These are phyloP conservation scores for Silurus lanzhouensis DNA, from an alignment of 2,797 vertebrate species.

Conservation along the genomic window DNA sequence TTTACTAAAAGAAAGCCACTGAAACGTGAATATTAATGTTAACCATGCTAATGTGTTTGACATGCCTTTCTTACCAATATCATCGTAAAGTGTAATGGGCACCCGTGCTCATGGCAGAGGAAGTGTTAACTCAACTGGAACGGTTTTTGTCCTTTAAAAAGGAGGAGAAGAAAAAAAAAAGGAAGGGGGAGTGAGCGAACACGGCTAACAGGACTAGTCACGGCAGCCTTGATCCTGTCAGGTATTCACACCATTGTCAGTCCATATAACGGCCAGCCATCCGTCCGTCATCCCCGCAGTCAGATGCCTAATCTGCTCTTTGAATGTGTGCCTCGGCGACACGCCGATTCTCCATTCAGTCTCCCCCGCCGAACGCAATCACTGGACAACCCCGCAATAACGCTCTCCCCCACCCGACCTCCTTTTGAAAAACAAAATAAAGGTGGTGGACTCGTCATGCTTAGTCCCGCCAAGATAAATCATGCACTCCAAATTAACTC, in stretches of 20 bases:
- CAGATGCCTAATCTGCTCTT: slow-evolving; percentile 87
- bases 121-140: slow-evolving; percentile 56
- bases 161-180: slow-evolving; percentile 41
- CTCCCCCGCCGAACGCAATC: slow-evolving; percentile 83
- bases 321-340: slow-evolving; percentile 79
- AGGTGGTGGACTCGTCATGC: slow-evolving; percentile 80
- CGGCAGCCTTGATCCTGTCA: slow-evolving; percentile 77
- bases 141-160: slow-evolving; percentile 44
- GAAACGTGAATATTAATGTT: slow-evolving; percentile 31
- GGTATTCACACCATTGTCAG: slow-evolving; percentile 83
- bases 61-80: slow-evolving; percentile 31
- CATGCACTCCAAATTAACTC: slow-evolving; percentile 88
- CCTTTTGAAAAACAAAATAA: slow-evolving; percentile 78
- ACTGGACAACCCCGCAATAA: slow-evolving; percentile 83
- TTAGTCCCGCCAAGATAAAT: slow-evolving; percentile 85
- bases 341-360: slow-evolving; percentile 83
- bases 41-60: slow-evolving; percentile 31
- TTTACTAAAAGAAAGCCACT: slow-evolving; percentile 18
- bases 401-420: slow-evolving; percentile 80
- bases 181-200: slow-evolving; percentile 48
- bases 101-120: slow-evolving; percentile 42
- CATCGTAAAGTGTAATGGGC: slow-evolving; percentile 40
- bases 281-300: slow-evolving; percentile 72
- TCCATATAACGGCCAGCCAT: slow-evolving; percentile 77
- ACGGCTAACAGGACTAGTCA: slow-evolving; percentile 55